These are phyloP conservation scores for Gadus chalcogrammus DNA, from an alignment of 2,113 vertebrate species.

Conservation along the genomic window DNA sequence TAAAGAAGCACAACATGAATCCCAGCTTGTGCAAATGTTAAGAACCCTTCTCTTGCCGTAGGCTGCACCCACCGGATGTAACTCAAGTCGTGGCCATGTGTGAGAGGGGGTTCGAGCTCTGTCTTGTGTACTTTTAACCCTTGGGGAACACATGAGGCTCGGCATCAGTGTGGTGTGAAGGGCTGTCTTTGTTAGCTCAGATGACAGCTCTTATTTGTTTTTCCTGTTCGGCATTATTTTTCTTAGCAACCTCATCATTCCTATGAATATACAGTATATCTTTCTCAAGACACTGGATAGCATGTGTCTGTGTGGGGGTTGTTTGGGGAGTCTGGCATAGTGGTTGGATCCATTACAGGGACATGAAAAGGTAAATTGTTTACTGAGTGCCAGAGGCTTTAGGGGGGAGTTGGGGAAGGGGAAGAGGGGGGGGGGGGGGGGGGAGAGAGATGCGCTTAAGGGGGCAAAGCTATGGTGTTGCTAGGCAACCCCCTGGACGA, in stretches of 20 bases:
- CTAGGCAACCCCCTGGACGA: slow-evolving; percentile 63
- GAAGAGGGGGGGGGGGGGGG: too few relatives aligned
- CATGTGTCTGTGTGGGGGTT: too few relatives aligned
- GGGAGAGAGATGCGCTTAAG: slow-evolving; percentile 40
- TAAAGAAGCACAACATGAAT: slow-evolving; percentile 19
- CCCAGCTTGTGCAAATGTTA: slow-evolving; percentile 28
- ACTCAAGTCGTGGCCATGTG: too few relatives aligned
- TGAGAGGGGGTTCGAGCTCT: too few relatives aligned
- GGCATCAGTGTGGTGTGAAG: slow-evolving; percentile 28
- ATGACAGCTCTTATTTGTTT: slow-evolving; percentile 11
- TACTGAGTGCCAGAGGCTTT: slow-evolving; percentile 49
- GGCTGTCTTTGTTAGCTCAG: slow-evolving; percentile 10
- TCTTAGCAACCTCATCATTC: too few relatives aligned
- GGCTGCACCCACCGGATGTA: too few relatives aligned
- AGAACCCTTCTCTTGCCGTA: neutral
- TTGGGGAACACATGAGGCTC: neutral
- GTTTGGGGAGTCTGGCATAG: slow-evolving; percentile 24
- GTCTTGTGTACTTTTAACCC: too few relatives aligned
- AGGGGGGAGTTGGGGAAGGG: too few relatives aligned
- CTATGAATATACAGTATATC: neutral
- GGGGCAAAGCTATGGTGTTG: slow-evolving; percentile 67
- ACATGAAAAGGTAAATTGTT: slow-evolving; percentile 59
- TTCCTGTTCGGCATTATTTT: neutral
- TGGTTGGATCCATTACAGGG: slow-evolving; percentile 61
- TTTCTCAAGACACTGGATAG: slow-evolving; percentile 14